phyloP scores from a whole-genome alignment of 2,888 invertebrate genomes.

The Acleris holmiana region DNA sequence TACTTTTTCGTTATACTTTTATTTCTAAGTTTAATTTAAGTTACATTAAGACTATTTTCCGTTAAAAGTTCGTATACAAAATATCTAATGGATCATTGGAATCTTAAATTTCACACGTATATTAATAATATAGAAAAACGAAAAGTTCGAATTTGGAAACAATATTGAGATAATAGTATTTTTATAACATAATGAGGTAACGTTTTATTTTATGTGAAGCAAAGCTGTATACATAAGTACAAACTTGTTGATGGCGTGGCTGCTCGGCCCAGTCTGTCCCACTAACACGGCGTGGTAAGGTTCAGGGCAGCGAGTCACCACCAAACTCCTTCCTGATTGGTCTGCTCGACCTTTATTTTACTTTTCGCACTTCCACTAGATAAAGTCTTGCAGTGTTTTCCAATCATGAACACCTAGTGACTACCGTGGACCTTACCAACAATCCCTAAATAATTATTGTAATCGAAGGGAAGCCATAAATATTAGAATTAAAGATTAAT shows the following conservation, averaged over 20 bases:
- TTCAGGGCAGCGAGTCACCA: slow-evolving; percentile 10
- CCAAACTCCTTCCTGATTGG: slow-evolving; percentile 6
- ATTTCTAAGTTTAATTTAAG: slow-evolving; percentile 54
- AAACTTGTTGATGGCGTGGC: slow-evolving; percentile 66
- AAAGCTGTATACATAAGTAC: slow-evolving; percentile 73
- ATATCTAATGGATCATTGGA: slow-evolving; percentile 35
- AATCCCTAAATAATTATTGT: slow-evolving; percentile 44
- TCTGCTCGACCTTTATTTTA: not conserved
- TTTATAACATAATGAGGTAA: slow-evolving; percentile 72
- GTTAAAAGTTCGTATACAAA: slow-evolving; percentile 46
- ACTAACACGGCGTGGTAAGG: slow-evolving; percentile 54
- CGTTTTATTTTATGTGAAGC: slow-evolving; percentile 62
- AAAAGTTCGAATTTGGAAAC: slow-evolving; percentile 71
- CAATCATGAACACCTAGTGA: slow-evolving; percentile 3
- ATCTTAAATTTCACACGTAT: slow-evolving; percentile 31
- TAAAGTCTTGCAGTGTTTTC: not conserved
- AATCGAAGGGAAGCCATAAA: slow-evolving; percentile 75
- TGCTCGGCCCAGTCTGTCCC: slow-evolving; percentile 70
- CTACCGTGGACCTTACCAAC: slow-evolving; percentile 24
- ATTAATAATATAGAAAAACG: slow-evolving; percentile 42
- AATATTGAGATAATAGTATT: slow-evolving; percentile 74
- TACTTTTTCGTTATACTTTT: slow-evolving; percentile 52
- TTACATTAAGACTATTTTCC: slow-evolving; percentile 51
- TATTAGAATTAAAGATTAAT: slow-evolving; percentile 80
- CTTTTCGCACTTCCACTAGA: slow-evolving; percentile 1